Percentiles rank a stretch among this genome's conserved stretches.
These are phyloP conservation scores for Bathynomus jamesi DNA, from an alignment of 1,140 invertebrate species.

Conservation along the genomic window DNA sequence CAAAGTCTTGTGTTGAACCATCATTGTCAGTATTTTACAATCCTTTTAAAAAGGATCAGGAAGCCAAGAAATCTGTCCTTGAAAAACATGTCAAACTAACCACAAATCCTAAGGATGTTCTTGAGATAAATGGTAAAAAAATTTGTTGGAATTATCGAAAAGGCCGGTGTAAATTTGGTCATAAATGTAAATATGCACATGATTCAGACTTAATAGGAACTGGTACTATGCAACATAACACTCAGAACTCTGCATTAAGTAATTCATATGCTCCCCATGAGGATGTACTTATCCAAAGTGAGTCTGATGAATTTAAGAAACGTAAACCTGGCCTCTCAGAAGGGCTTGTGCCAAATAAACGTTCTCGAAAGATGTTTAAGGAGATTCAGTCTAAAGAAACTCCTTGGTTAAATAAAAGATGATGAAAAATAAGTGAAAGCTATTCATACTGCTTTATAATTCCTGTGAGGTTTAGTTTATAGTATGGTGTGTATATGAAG, in stretches of 20 bases:
- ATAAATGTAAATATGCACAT: constrained; percentile 86
- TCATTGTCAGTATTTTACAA: constrained; percentile 69
- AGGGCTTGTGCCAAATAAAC: constrained; percentile 70
- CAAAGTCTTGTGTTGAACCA: neutral
- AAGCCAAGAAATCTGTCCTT: constrained; percentile 72
- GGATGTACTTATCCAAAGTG: constrained; percentile 20
- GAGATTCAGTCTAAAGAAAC: constrained; percentile 50
- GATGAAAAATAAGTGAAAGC: no score
- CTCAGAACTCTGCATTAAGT: constrained; percentile 45
- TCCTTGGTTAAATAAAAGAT: constrained; percentile 41
- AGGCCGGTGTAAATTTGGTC: constrained; percentile 80
- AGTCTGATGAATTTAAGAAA: constrained; percentile 50
- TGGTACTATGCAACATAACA: neutral
- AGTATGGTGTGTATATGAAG: no score
- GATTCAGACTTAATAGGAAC: constrained; percentile 62
- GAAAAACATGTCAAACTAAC: constrained; percentile 93
- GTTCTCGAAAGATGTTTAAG: constrained; percentile 59
- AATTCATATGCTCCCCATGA: constrained; percentile 51
- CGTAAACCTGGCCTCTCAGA: constrained; percentile 69
- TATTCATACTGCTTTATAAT: no score
- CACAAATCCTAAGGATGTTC: constrained; percentile 58
- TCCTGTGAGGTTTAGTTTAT: no score
- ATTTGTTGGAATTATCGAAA: constrained; percentile 91
- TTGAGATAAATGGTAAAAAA: constrained; percentile 74
- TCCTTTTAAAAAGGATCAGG: constrained; percentile 80